Conservation (phyloP, 2,888 invertebrate genomes). For the Rambutsinella grinnellia region DNA sequence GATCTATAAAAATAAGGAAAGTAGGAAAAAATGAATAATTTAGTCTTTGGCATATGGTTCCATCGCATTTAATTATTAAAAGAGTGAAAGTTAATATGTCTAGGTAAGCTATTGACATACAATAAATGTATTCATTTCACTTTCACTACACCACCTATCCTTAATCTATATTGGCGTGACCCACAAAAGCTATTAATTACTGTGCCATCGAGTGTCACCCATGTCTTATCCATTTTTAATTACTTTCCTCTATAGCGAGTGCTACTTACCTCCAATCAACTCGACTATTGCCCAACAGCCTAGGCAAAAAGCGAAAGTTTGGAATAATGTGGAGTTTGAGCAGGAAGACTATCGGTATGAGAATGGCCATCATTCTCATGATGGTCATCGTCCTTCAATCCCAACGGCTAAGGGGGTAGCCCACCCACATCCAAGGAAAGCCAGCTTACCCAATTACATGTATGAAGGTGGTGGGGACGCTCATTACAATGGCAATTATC, state of each 20-base stretch:
- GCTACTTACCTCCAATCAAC: conserved; percentile 62
- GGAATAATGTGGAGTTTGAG: conserved; percentile 42
- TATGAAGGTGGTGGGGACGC: conserved; percentile 7
- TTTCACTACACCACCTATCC: too few species aligned
- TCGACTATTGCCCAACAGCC: conserved; percentile 52
- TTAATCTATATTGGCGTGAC: too few species aligned
- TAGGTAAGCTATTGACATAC: too few species aligned
- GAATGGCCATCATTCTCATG: conserved; percentile 5
- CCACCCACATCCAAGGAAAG: conserved; percentile 24
- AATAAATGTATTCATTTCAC: too few species aligned
- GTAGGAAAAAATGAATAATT: too few species aligned
- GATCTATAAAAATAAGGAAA: too few species aligned
- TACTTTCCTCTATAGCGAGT: conserved; percentile 54
- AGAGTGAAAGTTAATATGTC: too few species aligned
- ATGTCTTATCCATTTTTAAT: conserved; percentile 9
- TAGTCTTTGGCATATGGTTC: too few species aligned
- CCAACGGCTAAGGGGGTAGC: background rate
- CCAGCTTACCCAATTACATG: conserved; percentile 44
- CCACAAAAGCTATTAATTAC: too few species aligned
- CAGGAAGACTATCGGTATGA: conserved; percentile 42
- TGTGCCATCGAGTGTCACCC: background rate
- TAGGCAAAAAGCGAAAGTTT: conserved; percentile 45
- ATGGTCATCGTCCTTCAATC: background rate
- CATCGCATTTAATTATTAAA: too few species aligned
- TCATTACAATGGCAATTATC: background rate